These are phyloP conservation scores for Protodeltote pygarga DNA, from an alignment of 2,888 invertebrate species.

Conservation along the genomic window DNA sequence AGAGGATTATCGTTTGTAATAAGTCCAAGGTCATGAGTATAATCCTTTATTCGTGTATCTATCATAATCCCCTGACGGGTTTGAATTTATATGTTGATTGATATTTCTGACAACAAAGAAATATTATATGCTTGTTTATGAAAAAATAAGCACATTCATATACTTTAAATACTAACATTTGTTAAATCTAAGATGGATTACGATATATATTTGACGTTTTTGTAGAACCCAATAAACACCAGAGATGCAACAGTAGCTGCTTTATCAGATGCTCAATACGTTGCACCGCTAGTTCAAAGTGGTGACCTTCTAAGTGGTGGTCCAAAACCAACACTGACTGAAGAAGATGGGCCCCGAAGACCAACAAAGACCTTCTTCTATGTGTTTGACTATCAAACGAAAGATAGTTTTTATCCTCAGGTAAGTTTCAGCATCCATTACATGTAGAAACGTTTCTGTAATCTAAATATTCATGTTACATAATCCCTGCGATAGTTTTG, in stretches of 20 bases:
- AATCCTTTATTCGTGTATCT: conserved; percentile 29
- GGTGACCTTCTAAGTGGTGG: conserved; percentile 93
- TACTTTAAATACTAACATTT: too few species aligned
- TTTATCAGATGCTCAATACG: conserved; percentile 97
- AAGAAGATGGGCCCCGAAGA: conserved; percentile 83
- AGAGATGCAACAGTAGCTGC: conserved; percentile 96
- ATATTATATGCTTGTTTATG: neutral
- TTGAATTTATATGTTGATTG: conserved; percentile 11
- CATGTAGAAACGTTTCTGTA: neutral
- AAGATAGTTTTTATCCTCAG: conserved; percentile 95
- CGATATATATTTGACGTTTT: conserved; percentile 26
- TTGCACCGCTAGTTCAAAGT: conserved; percentile 95
- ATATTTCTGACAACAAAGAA: conserved; percentile 1
- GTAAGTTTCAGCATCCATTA: conserved; percentile 74
- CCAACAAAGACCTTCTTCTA: conserved; percentile 95
- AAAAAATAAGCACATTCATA: neutral
- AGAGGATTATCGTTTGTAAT: conserved; percentile 2
- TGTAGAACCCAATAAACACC: conserved; percentile 94
- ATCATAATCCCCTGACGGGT: conserved; percentile 11
- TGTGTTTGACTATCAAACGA: conserved; percentile 96
- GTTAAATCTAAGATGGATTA: too few species aligned
- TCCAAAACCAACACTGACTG: conserved; percentile 86
- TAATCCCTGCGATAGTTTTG: too few species aligned
- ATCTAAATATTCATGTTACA: neutral
- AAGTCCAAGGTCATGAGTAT: neutral